A percentile compares a stretch with the other conserved stretches of the same genome.
Evolutionary conservation across 2,888 invertebrate genomes (phyloP).

Genomic region (Cephus nigrinus): DNA sequence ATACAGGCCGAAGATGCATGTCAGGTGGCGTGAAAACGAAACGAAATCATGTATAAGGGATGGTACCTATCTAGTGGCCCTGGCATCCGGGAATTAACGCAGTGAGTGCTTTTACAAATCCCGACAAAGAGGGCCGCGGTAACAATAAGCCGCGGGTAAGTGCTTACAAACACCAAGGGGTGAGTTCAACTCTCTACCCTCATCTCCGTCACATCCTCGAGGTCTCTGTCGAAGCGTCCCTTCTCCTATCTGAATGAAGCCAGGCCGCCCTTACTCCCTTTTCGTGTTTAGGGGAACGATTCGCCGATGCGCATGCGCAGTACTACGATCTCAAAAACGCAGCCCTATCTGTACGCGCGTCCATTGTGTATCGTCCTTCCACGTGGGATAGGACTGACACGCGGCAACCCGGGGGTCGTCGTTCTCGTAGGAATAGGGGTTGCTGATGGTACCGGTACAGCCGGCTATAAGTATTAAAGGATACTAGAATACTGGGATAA

Average conservation of each 20-base stretch:
- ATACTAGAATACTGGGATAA: neutral
- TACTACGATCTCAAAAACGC: neutral
- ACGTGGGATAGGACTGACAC: neutral
- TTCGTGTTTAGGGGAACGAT: neutral
- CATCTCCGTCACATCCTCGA: neutral
- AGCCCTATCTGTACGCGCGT: neutral
- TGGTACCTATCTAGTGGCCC: slow-evolving; percentile 9
- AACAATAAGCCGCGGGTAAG: slow-evolving; percentile 56
- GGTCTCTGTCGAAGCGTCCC: neutral
- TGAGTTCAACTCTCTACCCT: slow-evolving; percentile 18
- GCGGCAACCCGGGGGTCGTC: neutral
- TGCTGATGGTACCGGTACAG: neutral
- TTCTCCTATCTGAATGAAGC: neutral
- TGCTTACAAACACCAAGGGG: slow-evolving; percentile 53
- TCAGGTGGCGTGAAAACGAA: slow-evolving; percentile 13
- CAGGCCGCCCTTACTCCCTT: neutral
- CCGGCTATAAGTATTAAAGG: neutral
- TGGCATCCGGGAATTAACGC: slow-evolving; percentile 51
- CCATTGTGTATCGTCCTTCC: neutral
- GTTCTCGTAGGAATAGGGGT: neutral
- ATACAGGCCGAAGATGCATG: neutral
- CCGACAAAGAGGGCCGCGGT: slow-evolving; percentile 54
- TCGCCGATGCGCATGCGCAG: neutral
- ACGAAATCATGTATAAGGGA: slow-evolving; percentile 18
- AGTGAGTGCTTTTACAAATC: slow-evolving; percentile 57